Evolutionary conservation across 2,113 vertebrate genomes (phyloP), one percentile per base, ranked within the genome.

Genomic region (Anguilla rostrata): DNA sequence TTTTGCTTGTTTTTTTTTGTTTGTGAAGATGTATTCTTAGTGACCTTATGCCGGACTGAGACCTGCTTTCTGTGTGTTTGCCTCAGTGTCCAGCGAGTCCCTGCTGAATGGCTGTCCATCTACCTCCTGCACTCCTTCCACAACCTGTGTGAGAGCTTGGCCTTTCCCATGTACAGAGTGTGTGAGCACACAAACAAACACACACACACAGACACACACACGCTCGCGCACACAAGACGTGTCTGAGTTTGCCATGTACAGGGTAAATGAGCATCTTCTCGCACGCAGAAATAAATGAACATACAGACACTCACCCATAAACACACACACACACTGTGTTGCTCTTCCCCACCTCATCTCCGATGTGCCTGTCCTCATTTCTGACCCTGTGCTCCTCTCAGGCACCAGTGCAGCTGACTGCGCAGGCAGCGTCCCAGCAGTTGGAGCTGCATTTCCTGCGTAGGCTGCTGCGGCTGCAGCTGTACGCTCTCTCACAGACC

Each of bases 391-490:
- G 9, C 60, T 83, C 39, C 57, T 29, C 0, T 0, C 60, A 97
- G 96, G 94, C 95, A 85, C 94, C 96, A 29, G 96, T 96, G 88
- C 90, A 94, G 84, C 83, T 97, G 83, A 92, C 92, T 11, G 89
- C 84, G 39, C 94, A 90, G 39, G 86, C 92, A 0, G 88, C 91
- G 0, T 88, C 92, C 16, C 90, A 92, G 88, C 93, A 93, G 86
- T 92, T 94, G 56, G 92, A 94, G 85, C 83, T 94, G 79, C 86
- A 92, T 49, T 91, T 90, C 82, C 93, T 96, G 15, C 87, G 75
- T 34, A 88, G 91, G 39, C 82, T 94, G 15, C 88, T 94, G n/a
- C 91, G 92, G 2, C 88, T 94, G n/a, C 91, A 92, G 2, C 92
- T 92, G 82, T 89, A 94, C 71, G 91, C 89, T 0, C 86, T 87